Conservation (phyloP, 2,113 vertebrate species). For the Ellobius talpinus region DNA sequence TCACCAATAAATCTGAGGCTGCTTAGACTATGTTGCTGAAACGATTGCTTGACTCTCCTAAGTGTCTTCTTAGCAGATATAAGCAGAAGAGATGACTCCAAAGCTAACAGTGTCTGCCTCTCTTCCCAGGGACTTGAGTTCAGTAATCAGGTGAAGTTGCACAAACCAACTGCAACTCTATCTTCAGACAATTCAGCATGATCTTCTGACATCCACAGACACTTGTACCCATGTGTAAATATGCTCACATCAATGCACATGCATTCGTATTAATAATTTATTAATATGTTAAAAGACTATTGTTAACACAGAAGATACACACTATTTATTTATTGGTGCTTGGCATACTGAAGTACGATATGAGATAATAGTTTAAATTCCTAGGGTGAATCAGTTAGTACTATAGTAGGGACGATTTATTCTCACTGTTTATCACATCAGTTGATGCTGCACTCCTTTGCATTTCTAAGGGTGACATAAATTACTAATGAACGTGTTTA, state of each 20-base stretch:
- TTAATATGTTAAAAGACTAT: not conserved
- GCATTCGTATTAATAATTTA: no score
- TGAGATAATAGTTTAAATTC: not conserved
- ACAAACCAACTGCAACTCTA: not conserved
- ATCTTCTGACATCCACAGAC: not conserved
- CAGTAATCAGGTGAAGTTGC: no score
- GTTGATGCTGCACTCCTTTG: not conserved
- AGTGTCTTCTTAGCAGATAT: not conserved
- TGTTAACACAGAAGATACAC: not conserved
- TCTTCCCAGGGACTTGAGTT: not conserved
- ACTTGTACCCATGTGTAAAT: not conserved
- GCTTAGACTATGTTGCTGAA: not conserved
- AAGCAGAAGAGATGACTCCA: not conserved
- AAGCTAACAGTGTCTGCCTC: no score
- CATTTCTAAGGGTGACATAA: not conserved
- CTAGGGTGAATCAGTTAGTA: not conserved
- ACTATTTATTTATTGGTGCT: not conserved
- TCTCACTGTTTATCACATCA: not conserved
- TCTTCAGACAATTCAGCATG: not conserved
- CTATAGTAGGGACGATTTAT: not conserved
- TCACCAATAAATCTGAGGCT: fast-evolving
- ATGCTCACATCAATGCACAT: not conserved
- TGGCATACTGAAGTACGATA: fast-evolving
- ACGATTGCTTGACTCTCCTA: not conserved
- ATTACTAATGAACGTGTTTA: not conserved